Base-by-base conservation (phyloP, 1,140 invertebrate species). In the Planococcus citri region DNA sequence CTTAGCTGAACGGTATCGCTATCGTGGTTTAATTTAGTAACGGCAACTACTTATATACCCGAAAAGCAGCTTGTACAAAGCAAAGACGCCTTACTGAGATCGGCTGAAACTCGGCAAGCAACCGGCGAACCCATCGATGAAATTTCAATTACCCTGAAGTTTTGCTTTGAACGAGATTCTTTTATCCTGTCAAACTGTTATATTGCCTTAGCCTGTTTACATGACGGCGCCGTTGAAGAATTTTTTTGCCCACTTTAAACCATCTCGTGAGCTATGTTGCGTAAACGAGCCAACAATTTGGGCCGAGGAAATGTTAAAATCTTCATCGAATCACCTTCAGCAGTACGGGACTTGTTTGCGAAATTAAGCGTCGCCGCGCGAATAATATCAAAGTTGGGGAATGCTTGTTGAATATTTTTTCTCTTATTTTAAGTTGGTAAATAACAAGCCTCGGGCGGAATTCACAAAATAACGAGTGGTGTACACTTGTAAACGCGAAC, bases 1-100 rank as follows among this genome's bases (percentile, higher is more conserved):
- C n/a, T 51, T 51, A 51, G 6, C 17, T 51, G 41, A 51, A 20
- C 17, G 17, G 41, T 51, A 20, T 20, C 6, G 12, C 10, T 20
- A 51, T 17, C 41, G 41, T n/a, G 41, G 41, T 51, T 51, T 51
- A 51, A 51, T 51, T 51, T 51, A 51, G 41, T 51, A 51, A 51
- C 41, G 6, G 41, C 41, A 51, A 51, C 41, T 51, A 20, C 17
- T 20, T 51, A 20, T 51, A 51, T 51, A 51, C 41, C 41, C 41
- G 41, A 20, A n/a, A n/a, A 51, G 41, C n/a, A 51, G 12, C 17
- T 51, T 51, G 2, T 20, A 17, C 41, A 20, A 51, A 17, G 41
- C 41, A 20, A 51, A 51, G 41, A 51, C n/a, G n/a, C 10, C n/a
- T n/a, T n/a, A n/a, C n/a, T n/a, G n/a, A n/a, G n/a, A n/a, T n/a